Percentiles rank a stretch among this genome's conserved stretches.
Evolutionary conservation across 2,888 invertebrate species (phyloP).

Genomic region (Resseliella maxima): DNA sequence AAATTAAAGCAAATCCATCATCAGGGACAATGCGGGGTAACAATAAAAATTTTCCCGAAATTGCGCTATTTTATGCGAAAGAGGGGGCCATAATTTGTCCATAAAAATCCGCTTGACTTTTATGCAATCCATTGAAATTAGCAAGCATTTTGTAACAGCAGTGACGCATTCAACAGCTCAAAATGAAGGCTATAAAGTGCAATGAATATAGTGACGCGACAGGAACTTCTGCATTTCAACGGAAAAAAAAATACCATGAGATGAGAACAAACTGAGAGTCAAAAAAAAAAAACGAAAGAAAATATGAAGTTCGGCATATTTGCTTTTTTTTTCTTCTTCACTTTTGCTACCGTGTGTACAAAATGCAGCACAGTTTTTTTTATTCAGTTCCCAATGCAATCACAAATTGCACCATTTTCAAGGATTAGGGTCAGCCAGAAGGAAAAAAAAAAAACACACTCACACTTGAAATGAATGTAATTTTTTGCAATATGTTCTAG

Average conservation of each 20-base stretch:
- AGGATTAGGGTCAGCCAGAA: not conserved
- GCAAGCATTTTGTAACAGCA: not conserved
- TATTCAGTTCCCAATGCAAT: not conserved
- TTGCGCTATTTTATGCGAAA: conserved; percentile 10
- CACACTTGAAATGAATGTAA: conserved; percentile 16
- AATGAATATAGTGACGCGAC: not conserved
- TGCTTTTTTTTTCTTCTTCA: not conserved
- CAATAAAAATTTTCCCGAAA: not conserved
- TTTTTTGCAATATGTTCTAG: not conserved
- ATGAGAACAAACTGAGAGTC: not conserved
- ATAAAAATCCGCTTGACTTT: not conserved
- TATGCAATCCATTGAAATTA: not conserved
- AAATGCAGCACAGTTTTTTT: not conserved
- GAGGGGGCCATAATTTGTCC: conserved; percentile 6
- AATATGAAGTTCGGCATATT: not conserved
- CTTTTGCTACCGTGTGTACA: not conserved
- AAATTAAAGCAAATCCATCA: conserved; percentile 40
- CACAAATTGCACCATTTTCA: not conserved
- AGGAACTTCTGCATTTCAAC: too few relatives aligned
- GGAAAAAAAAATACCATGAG: too few relatives aligned
- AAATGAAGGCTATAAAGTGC: not conserved
- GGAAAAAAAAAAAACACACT: not conserved
- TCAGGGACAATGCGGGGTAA: conserved; percentile 26
- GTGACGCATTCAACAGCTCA: not conserved
- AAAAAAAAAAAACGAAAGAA: not conserved